Evolutionary conservation across 2,797 vertebrate species (phyloP), one percentile per base, ranked within the genome.

Genomic region (Glyptemys insculpta): DNA sequence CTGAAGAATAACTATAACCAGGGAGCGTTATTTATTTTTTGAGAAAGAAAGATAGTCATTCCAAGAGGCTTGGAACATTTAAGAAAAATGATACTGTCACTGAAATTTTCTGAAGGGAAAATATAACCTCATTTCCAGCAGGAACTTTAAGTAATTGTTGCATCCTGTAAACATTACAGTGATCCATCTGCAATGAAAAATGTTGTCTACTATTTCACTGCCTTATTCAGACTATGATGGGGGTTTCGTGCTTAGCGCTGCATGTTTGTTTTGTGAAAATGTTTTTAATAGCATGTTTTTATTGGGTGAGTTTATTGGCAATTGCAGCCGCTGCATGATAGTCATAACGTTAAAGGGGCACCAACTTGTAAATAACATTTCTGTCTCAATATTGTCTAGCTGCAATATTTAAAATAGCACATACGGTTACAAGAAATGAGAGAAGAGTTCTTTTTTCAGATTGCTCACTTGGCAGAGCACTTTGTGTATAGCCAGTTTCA

Each of bases 11-110:
- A 86, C 23, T 90, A 74, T 76, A 94, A 41, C 88, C 81, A 95
- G 85, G 88, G 81, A 94, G 76, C 62, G 31, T 74, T 91, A 94
- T 95, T 97, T 96, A 96, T 96, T 86, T 92, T 96, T 93, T 83
- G 18, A 92, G 85, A 93, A 57, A 91, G 80, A 90, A 93, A 91
- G 90, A 44, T 90, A 91, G 23, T 76, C 85, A 72, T 91, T 89
- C 89, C n/a, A 90, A 89, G 85, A 52, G 83, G 47, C 83, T 85
- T 85, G 54, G 25, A 92, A 97, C 76, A 81, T 53, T 93, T 86
- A 78, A 93, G 94, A 95, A 95, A 95, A 94, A 97, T 95, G 44
- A 34, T 41, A 85, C 65, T 91, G 86, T 89, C 92, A 88, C 15
- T 72, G 62, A 92, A 93, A 89, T 92, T 80, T 87, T 92, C 53